Evolutionary conservation across 1,140 invertebrate species (phyloP), one percentile per base, ranked within the genome.

Genomic region (Zaprionus capensis): DNA sequence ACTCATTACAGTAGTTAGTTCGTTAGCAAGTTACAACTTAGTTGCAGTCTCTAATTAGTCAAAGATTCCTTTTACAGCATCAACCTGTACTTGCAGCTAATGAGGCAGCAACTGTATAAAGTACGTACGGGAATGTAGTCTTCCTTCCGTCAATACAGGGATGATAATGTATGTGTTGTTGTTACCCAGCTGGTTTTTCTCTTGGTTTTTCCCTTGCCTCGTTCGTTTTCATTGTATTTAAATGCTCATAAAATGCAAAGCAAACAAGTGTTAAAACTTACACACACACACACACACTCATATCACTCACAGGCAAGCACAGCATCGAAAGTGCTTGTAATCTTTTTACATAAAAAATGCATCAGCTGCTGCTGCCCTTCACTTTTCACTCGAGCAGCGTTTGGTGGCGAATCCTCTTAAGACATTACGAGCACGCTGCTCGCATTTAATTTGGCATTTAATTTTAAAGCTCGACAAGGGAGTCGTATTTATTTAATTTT

Each of bases 301-400:
- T 11, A 9, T 34, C 31, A 34, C 31, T 34, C 31, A 3, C 31
- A 31, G 31, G 9, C 31, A 34, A 34, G 41, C 7, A 49, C 15
- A 51, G 14, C 65, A 57, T 44, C 26, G 53, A 15, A 17, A 76
- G 67, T 71, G 67, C 41, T 56, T 49, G 67, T 79, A 82, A 83
- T 83, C 71, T 62, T 77, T 68, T 41, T 63, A 79, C 85, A 88
- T 88, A 76, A 88, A 84, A 88, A 88, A 88, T 84, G 84, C 84
- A 88, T 81, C 78, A 79, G 71, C 58, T 78, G 81, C 71, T 72
- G 76, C 55, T 53, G 46, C 24, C 56, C 24, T 22, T 46, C 22
- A 61, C 64, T 36, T 62, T 65, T 7, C 49, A 57, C 26, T 38
- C 12, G 38, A 6, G 17, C 2, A 9, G 41, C 2, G n/a, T 17